These are phyloP conservation scores for Aphelenchoides besseyi DNA, from an alignment of 1,140 invertebrate genomes.

Conservation along the genomic window DNA sequence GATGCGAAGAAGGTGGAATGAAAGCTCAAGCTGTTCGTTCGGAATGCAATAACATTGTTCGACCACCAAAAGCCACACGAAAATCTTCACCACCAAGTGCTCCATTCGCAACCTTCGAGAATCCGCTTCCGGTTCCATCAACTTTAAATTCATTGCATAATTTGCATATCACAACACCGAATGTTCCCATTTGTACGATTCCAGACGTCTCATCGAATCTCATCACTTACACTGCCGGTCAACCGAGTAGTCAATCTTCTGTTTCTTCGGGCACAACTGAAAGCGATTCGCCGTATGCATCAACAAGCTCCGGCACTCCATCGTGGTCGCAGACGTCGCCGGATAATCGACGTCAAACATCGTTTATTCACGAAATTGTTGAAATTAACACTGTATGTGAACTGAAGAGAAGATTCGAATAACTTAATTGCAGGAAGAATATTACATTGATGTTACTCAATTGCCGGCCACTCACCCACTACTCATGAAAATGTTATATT, in stretches of 20 bases:
- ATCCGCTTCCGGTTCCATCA: constrained; percentile 4
- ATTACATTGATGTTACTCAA: constrained; percentile 23
- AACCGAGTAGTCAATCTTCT: not conserved
- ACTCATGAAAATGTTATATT: constrained; percentile 36
- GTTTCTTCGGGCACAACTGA: not conserved
- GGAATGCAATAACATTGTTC: constrained; percentile 27
- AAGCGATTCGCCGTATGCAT: constrained; percentile 6
- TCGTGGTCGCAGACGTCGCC: constrained; percentile 15
- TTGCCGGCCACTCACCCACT: constrained; percentile 27
- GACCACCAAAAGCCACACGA: constrained; percentile 25
- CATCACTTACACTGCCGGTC: not conserved
- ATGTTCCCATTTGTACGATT: not conserved
- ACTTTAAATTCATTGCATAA: not conserved
- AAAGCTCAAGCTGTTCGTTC: constrained; percentile 37
- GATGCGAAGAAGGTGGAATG: constrained; percentile 34
- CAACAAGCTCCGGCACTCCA: not conserved
- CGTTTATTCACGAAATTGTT: constrained; percentile 22
- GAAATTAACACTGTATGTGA: not conserved
- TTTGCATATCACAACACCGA: not conserved
- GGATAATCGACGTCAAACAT: not conserved
- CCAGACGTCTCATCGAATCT: not conserved
- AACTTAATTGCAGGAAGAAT: constrained; percentile 25
- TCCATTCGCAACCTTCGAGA: not conserved
- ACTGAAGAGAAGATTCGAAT: constrained; percentile 37
- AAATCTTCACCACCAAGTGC: not conserved